These are phyloP conservation scores for Hydroisotoma schaefferi DNA, from an alignment of 2,888 invertebrate genomes.

Conservation along the genomic window DNA sequence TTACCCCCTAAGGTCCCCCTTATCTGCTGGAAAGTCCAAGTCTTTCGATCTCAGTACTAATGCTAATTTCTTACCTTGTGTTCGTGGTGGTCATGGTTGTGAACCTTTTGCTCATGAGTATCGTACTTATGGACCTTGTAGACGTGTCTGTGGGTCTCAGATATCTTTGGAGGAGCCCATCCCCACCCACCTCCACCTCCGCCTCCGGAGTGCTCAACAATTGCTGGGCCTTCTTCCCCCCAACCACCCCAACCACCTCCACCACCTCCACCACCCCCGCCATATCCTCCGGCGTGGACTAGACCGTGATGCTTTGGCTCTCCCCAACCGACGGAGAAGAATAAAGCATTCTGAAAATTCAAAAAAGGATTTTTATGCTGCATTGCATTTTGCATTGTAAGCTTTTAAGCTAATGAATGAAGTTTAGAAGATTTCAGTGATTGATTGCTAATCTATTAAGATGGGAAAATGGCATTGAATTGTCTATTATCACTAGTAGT, in stretches of 20 bases:
- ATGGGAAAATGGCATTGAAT: no score
- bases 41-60: no score
- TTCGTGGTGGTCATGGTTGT: slow-evolving; percentile 35
- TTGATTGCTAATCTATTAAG: no score
- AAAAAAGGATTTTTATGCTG: not conserved
- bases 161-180: slow-evolving; percentile 36
- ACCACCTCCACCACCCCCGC: slow-evolving; percentile 15
- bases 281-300: slow-evolving; percentile 4
- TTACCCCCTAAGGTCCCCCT: no score
- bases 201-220: not conserved
- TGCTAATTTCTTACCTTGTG: slow-evolving; percentile 20
- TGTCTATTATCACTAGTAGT: no score
- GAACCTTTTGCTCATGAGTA: slow-evolving; percentile 29
- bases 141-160: slow-evolving; percentile 37
- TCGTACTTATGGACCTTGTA: slow-evolving; percentile 38
- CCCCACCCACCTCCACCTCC: slow-evolving; percentile 8
- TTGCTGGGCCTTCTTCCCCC: slow-evolving; percentile 18
- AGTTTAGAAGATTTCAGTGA: not conserved
- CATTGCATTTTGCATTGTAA: no score
- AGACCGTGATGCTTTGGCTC: not conserved
- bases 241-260: slow-evolving; percentile 20
- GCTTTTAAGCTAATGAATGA: no score
- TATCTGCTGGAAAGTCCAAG: no score
- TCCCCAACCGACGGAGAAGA: slow-evolving; percentile 5
- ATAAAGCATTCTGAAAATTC: slow-evolving; percentile 4